Evolutionary conservation across 2,797 vertebrate genomes (phyloP).

Genomic region (Huso huso): DNA sequence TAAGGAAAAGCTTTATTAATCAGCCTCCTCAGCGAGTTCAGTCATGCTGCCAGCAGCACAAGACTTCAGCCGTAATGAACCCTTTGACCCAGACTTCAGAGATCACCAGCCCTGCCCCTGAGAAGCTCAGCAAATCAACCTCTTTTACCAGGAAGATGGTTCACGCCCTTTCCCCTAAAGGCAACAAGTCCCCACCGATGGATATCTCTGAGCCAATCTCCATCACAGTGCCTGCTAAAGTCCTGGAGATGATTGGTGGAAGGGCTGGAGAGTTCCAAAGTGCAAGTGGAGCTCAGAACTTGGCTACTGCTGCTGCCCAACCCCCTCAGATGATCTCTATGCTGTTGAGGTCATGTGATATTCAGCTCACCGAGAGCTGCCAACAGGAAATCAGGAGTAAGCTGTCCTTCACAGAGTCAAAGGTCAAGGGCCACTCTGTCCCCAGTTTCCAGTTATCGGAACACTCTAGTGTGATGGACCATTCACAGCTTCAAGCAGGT

Average conservation of each 20-base stretch:
- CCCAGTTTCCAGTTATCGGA: neutral
- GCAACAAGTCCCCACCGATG: slow-evolving; percentile 43
- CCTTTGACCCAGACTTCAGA: slow-evolving; percentile 25
- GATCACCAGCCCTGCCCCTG: slow-evolving; percentile 19
- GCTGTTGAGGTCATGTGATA: slow-evolving; percentile 56
- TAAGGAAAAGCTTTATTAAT: slow-evolving; percentile 30
- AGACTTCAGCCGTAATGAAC: neutral
- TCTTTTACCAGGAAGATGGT: slow-evolving; percentile 48
- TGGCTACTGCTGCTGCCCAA: slow-evolving; percentile 22
- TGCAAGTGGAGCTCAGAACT: slow-evolving; percentile 8
- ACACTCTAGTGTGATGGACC: neutral
- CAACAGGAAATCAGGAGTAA: slow-evolving; percentile 57
- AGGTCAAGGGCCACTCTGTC: slow-evolving; percentile 23
- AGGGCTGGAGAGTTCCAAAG: slow-evolving; percentile 44
- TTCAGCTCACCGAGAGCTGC: slow-evolving; percentile 54
- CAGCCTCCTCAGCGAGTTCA: slow-evolving; percentile 18
- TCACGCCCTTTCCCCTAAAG: slow-evolving; percentile 35
- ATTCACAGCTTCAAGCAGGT: neutral
- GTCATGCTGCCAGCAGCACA: neutral
- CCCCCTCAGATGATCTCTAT: slow-evolving; percentile 63
- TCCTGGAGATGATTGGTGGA: slow-evolving; percentile 59
- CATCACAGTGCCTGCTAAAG: slow-evolving; percentile 60
- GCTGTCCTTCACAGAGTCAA: slow-evolving; percentile 30
- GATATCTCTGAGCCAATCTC: slow-evolving; percentile 61
- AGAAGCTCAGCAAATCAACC: slow-evolving; percentile 24